Evolutionary conservation across 2,888 invertebrate species (phyloP).

Genomic region (Unio delphinus): DNA sequence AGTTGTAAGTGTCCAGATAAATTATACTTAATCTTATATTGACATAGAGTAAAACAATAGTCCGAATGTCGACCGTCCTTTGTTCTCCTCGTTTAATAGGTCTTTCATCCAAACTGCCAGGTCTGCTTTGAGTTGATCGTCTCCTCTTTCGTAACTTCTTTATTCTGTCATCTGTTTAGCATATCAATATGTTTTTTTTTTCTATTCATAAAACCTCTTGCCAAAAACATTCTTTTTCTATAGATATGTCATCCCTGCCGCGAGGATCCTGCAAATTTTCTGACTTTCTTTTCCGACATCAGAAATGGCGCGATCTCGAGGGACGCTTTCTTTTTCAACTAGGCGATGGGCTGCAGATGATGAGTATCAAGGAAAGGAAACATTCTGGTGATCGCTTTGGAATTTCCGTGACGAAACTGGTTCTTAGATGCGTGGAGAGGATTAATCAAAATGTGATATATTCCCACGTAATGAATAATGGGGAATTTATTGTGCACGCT

Average conservation of each 20-base stretch:
- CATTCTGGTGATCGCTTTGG: not conserved
- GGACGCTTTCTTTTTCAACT: conserved; percentile 2
- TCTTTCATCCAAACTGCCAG: too few relatives aligned
- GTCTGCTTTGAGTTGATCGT: too few relatives aligned
- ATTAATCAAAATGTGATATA: conserved; percentile 4
- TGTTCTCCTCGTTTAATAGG: too few relatives aligned
- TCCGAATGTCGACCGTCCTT: not conserved
- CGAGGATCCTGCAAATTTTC: conserved; percentile 10
- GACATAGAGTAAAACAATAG: not conserved
- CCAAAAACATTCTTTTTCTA: conserved; percentile 1
- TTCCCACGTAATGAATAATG: conserved; percentile 1
- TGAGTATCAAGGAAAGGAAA: conserved; percentile 5
- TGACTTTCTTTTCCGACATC: conserved; percentile 4
- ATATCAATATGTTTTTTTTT: too few relatives aligned
- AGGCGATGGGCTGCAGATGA: conserved; percentile 3
- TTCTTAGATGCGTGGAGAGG: conserved; percentile 12
- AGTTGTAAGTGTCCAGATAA: too few relatives aligned
- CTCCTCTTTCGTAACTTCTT: too few relatives aligned
- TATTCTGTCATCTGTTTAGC: too few relatives aligned
- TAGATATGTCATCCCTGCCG: conserved; percentile 3
- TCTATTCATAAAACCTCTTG: not conserved
- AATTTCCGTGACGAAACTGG: conserved; percentile 7
- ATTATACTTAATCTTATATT: not conserved
- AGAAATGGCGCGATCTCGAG: conserved; percentile 8
- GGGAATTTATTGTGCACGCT: conserved; percentile 11